Conservation (phyloP, 2,113 vertebrate genomes). For the Porphyrio hochstetteri region DNA sequence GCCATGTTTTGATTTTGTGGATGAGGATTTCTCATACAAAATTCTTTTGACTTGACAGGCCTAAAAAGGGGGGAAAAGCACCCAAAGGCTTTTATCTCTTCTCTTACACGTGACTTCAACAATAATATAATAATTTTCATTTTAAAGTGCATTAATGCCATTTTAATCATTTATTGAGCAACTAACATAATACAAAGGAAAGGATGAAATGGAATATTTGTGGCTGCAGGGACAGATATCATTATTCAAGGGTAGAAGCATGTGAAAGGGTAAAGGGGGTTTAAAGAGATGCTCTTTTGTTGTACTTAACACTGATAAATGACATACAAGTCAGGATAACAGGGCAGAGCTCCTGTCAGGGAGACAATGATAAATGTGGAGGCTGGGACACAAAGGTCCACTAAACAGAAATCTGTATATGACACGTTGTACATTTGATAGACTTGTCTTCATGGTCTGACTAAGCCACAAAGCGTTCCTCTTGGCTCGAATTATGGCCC, state of each 20-base stretch:
- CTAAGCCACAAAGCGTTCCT: neutral
- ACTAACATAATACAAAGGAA: constrained; percentile 21
- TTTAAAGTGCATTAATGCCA: constrained; percentile 35
- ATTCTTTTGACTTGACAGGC: neutral
- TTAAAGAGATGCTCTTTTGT: constrained; percentile 75
- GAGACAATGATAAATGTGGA: constrained; percentile 75
- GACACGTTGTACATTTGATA: constrained; percentile 65
- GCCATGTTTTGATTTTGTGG: neutral
- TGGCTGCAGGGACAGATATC: constrained; percentile 62
- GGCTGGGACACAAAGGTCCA: constrained; percentile 61
- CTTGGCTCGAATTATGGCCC: neutral
- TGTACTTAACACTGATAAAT: constrained; percentile 78
- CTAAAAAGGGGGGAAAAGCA: neutral
- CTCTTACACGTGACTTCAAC: constrained; percentile 1
- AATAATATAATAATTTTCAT: constrained; percentile 51
- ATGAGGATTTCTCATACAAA: neutral
- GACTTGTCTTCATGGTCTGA: constrained; percentile 53
- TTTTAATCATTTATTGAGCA: constrained; percentile 55
- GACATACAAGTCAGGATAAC: constrained; percentile 76
- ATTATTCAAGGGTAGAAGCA: constrained; percentile 70
- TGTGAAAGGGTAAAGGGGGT: constrained; percentile 71
- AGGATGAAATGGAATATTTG: constrained; percentile 59
- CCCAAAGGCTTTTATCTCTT: constrained; percentile 14
- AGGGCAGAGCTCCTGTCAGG: constrained; percentile 72
- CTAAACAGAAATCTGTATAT: constrained; percentile 68